Evolutionary conservation across 2,797 vertebrate genomes (phyloP).

Genomic region (Cirrhinus molitorella): DNA sequence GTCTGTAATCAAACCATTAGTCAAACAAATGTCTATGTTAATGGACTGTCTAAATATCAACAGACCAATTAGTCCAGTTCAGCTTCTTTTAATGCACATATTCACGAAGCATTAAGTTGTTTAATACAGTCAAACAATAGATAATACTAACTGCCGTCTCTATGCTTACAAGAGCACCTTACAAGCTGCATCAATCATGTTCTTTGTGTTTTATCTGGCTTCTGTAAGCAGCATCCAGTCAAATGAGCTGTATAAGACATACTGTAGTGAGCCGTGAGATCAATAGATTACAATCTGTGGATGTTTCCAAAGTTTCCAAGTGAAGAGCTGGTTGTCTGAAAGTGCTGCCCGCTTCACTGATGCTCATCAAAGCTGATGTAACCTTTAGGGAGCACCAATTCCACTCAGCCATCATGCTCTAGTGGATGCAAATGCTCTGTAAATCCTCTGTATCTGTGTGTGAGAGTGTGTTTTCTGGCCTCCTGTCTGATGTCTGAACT

Average conservation of each 20-base stretch:
- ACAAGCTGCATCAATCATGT: not conserved
- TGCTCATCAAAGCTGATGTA: conserved; percentile 62
- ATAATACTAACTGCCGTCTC: not conserved
- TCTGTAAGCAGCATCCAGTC: not conserved
- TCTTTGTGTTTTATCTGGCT: not conserved
- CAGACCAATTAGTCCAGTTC: conserved; percentile 14
- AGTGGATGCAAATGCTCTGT: conserved; percentile 70
- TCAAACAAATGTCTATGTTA: conserved; percentile 32
- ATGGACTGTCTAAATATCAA: conserved; percentile 17
- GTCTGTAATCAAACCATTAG: conserved; percentile 41
- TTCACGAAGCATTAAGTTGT: conserved; percentile 23
- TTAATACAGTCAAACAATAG: not conserved
- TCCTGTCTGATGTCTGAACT: not conserved
- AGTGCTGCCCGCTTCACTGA: conserved; percentile 61
- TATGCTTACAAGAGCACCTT: not conserved
- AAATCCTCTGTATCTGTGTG: conserved; percentile 66
- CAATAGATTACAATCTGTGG: not conserved
- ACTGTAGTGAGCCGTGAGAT: conserved; percentile 10
- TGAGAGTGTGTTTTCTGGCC: not conserved
- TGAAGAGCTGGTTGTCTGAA: conserved; percentile 34
- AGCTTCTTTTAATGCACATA: conserved; percentile 17
- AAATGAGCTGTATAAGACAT: not conserved
- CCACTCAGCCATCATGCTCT: conserved; percentile 62
- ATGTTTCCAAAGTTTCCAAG: conserved; percentile 33
- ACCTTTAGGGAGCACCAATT: conserved; percentile 54